These are phyloP conservation scores for Habrosyne pyritoides DNA, from an alignment of 2,888 invertebrate species.

Conservation along the genomic window DNA sequence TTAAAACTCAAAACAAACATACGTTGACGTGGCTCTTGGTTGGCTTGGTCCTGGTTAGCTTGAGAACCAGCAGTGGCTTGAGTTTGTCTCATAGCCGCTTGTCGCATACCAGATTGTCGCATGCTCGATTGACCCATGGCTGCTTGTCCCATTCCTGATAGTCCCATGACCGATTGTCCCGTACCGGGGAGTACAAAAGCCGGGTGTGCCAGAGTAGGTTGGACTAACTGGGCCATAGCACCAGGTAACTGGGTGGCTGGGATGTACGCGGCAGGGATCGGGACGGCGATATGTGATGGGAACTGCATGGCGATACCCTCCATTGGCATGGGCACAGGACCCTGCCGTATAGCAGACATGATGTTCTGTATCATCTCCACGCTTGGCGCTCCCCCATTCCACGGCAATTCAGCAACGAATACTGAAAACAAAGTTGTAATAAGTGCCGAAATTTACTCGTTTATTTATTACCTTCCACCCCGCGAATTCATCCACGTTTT, in stretches of 20 bases:
- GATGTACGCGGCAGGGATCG: slow-evolving; percentile 1
- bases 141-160: too few species aligned
- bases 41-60: not conserved
- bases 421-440: slow-evolving; percentile 34
- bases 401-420: slow-evolving; percentile 49
- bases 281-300: slow-evolving; percentile 16
- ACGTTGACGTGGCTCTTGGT: not conserved
- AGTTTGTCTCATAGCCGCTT: too few species aligned
- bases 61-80: not conserved
- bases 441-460: too few species aligned
- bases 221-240: slow-evolving; percentile 14
- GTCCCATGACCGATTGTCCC: too few species aligned
- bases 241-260: not conserved
- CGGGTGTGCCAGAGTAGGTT: not conserved
- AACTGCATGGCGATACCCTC: slow-evolving; percentile 45
- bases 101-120: too few species aligned
- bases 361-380: slow-evolving; percentile 59
- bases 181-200: not conserved
- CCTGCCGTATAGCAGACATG: slow-evolving; percentile 55
- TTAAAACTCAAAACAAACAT: not conserved
- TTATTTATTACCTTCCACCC: not conserved
- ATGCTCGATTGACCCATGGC: too few species aligned
- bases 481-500: too few species aligned
- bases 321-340: slow-evolving; percentile 48
- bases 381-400: slow-evolving; percentile 48